phyloP scores from a whole-genome alignment of 2,113 vertebrate genomes.

The Rutilus rutilus region DNA sequence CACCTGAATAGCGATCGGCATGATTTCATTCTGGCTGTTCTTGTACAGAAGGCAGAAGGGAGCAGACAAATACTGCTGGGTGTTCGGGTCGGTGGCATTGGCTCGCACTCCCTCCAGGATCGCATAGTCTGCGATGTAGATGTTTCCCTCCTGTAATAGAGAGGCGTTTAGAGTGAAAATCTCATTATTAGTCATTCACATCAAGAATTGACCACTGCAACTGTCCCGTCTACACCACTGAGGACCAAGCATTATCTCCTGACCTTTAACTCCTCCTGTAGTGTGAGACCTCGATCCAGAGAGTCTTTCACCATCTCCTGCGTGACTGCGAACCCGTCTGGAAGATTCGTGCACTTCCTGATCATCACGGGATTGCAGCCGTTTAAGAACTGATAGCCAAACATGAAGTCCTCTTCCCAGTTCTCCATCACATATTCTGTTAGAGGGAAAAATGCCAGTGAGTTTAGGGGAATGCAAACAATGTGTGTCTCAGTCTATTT shows the following conservation, averaged over 20 bases:
- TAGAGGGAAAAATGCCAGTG: background rate
- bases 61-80: constrained; percentile 88
- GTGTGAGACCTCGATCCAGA: constrained; percentile 86
- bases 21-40: constrained; percentile 85
- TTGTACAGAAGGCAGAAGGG: constrained; percentile 94
- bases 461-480: background rate
- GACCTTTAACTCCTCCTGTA: constrained; percentile 91
- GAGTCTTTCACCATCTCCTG: constrained; percentile 89
- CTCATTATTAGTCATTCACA: too few species aligned
- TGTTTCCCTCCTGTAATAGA: constrained; percentile 84
- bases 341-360: constrained; percentile 83
- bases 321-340: constrained; percentile 89
- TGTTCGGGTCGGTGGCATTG: constrained; percentile 91
- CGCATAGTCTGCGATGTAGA: constrained; percentile 90
- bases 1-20: constrained; percentile 98
- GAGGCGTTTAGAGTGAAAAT: background rate
- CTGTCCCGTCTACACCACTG: too few species aligned
- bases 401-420: constrained; percentile 96
- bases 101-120: constrained; percentile 83
- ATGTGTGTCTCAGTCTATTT: background rate
- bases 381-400: constrained; percentile 96
- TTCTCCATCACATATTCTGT: constrained; percentile 95
- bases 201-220: background rate
- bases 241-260: background rate
- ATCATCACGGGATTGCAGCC: constrained; percentile 95